Evolutionary conservation across 2,113 vertebrate species (phyloP).

Genomic region (Candoia aspera): DNA sequence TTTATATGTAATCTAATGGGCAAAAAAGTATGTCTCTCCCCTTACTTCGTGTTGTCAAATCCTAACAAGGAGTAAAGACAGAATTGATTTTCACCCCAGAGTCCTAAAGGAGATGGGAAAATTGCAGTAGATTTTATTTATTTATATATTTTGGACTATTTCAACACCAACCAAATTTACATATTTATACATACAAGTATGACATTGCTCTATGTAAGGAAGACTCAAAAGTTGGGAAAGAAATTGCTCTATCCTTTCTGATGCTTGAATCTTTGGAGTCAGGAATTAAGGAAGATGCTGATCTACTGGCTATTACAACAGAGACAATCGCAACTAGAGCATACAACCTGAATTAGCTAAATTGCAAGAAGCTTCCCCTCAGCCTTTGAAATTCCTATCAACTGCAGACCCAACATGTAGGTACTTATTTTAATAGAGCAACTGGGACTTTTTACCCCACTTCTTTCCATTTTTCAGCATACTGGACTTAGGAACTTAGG

Average conservation of each 20-base stretch:
- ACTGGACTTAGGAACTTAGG: background rate
- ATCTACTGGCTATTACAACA: background rate
- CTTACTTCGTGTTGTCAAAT: constrained; percentile 26
- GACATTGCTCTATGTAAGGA: background rate
- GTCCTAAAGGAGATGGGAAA: constrained; percentile 30
- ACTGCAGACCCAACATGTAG: background rate
- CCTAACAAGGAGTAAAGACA: constrained; percentile 35
- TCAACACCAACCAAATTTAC: background rate
- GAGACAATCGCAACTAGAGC: background rate
- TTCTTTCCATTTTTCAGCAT: background rate
- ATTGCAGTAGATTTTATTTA: background rate
- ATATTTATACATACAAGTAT: background rate
- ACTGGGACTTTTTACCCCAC: background rate
- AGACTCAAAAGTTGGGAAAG: background rate
- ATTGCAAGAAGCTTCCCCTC: background rate
- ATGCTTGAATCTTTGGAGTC: background rate
- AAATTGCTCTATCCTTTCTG: background rate
- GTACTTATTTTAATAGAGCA: background rate
- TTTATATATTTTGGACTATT: background rate
- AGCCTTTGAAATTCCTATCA: background rate
- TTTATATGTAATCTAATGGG: constrained; percentile 47
- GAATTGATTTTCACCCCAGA: constrained; percentile 40
- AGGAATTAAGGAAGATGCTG: background rate
- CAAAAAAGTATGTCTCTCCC: constrained; percentile 24
- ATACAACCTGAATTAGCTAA: background rate